Percentiles rank a stretch among this genome's conserved stretches.
These are phyloP conservation scores for Artibeus lituratus DNA, from an alignment of 2,797 vertebrate genomes.

Conservation along the genomic window DNA sequence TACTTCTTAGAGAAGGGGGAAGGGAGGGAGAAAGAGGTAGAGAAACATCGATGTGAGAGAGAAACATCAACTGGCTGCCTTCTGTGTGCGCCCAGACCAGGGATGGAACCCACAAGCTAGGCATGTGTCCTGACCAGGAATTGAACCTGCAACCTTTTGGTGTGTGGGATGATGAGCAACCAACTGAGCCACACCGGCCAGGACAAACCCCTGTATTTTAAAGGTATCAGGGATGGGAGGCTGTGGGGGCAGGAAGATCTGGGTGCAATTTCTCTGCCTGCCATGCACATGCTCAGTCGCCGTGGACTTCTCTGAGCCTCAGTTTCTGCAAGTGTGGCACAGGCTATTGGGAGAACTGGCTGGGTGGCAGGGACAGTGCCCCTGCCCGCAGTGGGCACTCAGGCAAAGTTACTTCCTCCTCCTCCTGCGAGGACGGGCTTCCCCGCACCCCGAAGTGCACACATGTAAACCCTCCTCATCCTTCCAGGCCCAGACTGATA, in stretches of 20 bases:
- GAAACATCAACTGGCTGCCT: neutral
- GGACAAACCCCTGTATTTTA: neutral
- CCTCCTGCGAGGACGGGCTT: neutral
- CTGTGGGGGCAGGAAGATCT: neutral
- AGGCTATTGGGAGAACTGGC: neutral
- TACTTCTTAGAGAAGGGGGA: neutral
- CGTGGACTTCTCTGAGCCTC: neutral
- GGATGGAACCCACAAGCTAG: neutral
- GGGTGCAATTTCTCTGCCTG: neutral
- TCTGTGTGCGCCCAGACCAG: neutral
- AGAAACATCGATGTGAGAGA: neutral
- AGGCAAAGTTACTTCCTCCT: neutral
- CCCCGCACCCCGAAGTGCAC: fast-evolving
- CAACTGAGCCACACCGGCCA: neutral
- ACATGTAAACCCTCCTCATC: neutral
- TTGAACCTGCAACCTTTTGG: neutral
- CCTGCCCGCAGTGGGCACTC: neutral
- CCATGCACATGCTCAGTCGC: neutral
- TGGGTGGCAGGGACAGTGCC: neutral
- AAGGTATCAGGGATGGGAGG: neutral
- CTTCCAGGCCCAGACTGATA: neutral
- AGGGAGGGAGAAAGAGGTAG: neutral
- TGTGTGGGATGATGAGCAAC: neutral
- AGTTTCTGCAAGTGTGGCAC: no score
- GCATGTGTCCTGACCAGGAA: neutral